Base-by-base conservation (phyloP, 2,113 vertebrate genomes). In the Ceyx cyanopectus region DNA sequence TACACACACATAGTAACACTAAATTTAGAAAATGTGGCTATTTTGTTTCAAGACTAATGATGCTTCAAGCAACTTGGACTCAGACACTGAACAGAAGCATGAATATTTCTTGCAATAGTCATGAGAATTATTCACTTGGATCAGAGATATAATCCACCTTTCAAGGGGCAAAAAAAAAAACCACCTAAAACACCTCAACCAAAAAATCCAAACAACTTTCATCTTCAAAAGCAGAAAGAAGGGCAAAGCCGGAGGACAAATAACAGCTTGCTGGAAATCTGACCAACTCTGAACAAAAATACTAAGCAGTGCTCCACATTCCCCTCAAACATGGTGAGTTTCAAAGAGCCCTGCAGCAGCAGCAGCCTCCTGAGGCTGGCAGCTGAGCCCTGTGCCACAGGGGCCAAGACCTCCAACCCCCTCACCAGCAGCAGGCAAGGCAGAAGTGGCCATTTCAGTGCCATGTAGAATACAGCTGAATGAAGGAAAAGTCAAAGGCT, bases 31-130 rank as follows among this genome's bases (percentile, higher is more conserved):
- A 60, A 77, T 4, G 20, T 24, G 18, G 51, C 58, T 93, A 40
- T 81, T 93, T 86, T 87, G 56, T 69, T 37, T 85, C 61, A 40
- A 67, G 19, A 56, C 51, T 76, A 76, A 91, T 11, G 20, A 23
- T 79, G 62, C 56, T 93, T 85, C 87, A 91, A 92, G 85, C 67
- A 89, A 87, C 75, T 87, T 89, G 81, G 63, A 66, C 56, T 68
- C 22, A 6, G 23, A 76, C 1, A 1, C 79, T 70, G 67, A 89
- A 85, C 11, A 22, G 75, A 87, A 91, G 90, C 63, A 54, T 12
- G 41, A 81, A 34, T 62, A 23, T 15, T 73, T 87, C 54, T 61
- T 69, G 67, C 27, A 74, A 29, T 0, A 92, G 87, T 73, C 45
- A 79, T 8, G 46, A 82, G 27, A 92, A 62, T 85, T 82, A 76